Evolutionary conservation across 2,888 invertebrate species (phyloP).

Genomic region (Atethmia centrago): DNA sequence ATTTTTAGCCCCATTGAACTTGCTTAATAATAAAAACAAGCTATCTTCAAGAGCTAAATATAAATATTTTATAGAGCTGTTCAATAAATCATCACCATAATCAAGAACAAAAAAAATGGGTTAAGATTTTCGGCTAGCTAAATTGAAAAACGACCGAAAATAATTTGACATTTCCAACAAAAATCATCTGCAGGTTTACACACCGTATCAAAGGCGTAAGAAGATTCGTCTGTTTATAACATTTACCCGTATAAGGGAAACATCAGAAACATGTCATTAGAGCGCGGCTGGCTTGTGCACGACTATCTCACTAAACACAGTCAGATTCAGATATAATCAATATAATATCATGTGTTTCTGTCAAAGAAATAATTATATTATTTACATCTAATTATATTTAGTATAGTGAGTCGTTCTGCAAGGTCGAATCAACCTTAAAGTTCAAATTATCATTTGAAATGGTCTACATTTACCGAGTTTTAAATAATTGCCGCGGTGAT

Average conservation of each 20-base stretch:
- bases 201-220: background rate
- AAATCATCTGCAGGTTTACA: background rate
- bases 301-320: slow-evolving; percentile 7
- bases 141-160: slow-evolving; percentile 20
- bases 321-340: slow-evolving; percentile 13
- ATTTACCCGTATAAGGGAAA: background rate
- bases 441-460: slow-evolving; percentile 14
- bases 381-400: slow-evolving; percentile 15
- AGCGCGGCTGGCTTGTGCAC: background rate
- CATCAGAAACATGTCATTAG: background rate
- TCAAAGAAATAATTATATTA: slow-evolving; percentile 22
- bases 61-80: background rate
- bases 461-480: slow-evolving; percentile 16
- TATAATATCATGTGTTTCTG: slow-evolving; percentile 12
- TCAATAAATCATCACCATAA: slow-evolving; percentile 3
- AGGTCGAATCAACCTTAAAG: background rate
- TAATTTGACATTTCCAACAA: slow-evolving; percentile 12
- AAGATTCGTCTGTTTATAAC: background rate
- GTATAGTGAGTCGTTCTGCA: slow-evolving; percentile 1
- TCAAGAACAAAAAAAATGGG: background rate
- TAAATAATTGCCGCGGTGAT: slow-evolving; percentile 83
- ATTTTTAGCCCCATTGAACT: background rate
- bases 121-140: background rate
- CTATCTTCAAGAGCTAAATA: background rate
- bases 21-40: background rate